These are phyloP conservation scores for Trypoxylon attenuatum DNA, from an alignment of 2,888 invertebrate species.

Conservation along the genomic window DNA sequence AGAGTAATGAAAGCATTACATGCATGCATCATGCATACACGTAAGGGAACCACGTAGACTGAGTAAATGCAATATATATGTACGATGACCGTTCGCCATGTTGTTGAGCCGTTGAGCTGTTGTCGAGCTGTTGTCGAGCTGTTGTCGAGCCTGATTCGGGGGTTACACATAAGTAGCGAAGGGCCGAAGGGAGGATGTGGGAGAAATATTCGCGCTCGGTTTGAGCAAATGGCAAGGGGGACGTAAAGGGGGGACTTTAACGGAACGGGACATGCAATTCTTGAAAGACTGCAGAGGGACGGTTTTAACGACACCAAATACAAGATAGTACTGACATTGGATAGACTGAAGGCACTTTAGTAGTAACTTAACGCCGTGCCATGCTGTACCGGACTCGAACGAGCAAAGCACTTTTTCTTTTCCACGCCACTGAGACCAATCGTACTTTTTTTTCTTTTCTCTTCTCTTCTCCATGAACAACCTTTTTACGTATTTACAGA, in stretches of 20 bases:
- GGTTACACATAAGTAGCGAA: constrained; percentile 42
- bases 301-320: constrained; percentile 75
- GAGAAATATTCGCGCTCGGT: constrained; percentile 30
- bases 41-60: constrained; percentile 74
- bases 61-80: constrained; percentile 73
- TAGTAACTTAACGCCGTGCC: constrained; percentile 73
- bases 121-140: constrained; percentile 57
- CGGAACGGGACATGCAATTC: constrained; percentile 64
- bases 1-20: constrained; percentile 11
- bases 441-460: background rate
- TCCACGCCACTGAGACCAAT: constrained; percentile 21
- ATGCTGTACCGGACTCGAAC: constrained; percentile 59
- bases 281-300: constrained; percentile 72
- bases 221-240: constrained; percentile 12
- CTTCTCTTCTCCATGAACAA: background rate
- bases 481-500: background rate
- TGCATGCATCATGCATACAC: constrained; percentile 48
- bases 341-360: constrained; percentile 75
- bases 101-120: constrained; percentile 66
- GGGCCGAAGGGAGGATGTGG: constrained; percentile 25
- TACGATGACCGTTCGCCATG: constrained; percentile 67
- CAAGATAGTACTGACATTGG: constrained; percentile 75
- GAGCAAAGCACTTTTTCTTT: constrained; percentile 29
- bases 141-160: constrained; percentile 57
- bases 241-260: constrained; percentile 26